Evolutionary conservation across 2,113 vertebrate genomes (phyloP).

Genomic region (Baryphthengus martii): DNA sequence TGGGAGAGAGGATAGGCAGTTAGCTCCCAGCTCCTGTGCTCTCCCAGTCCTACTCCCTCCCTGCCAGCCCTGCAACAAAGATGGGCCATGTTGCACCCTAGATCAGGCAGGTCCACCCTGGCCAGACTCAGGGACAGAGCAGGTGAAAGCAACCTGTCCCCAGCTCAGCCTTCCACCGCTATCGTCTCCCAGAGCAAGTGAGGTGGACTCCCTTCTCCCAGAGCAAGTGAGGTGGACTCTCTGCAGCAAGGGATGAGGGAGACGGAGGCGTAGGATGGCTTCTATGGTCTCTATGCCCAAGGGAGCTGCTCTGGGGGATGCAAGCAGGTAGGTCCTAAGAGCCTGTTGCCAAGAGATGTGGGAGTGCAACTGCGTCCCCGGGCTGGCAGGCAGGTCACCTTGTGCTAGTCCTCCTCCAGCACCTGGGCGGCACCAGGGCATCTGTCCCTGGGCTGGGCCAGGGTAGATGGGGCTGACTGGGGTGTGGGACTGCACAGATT

Average conservation of each 20-base stretch:
- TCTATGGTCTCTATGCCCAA: neutral
- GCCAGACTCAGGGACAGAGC: neutral
- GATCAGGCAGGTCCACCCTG: neutral
- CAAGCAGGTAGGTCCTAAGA: neutral
- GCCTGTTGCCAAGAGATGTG: rapidly evolving
- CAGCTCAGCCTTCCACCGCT: neutral
- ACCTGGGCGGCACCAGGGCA: neutral
- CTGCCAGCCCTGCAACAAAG: neutral
- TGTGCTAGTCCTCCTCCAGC: neutral
- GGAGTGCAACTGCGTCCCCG: neutral
- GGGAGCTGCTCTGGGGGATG: neutral
- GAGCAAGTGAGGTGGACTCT: rapidly evolving
- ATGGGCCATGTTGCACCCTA: neutral
- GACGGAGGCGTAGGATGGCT: neutral
- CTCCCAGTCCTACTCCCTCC: neutral
- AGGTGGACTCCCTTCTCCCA: neutral
- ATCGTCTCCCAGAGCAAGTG: rapidly evolving
- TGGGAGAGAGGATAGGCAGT: conserved; percentile 50
- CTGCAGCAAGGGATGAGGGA: rapidly evolving
- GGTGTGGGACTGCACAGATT: rapidly evolving
- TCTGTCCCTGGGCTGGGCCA: rapidly evolving
- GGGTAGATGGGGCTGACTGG: rapidly evolving
- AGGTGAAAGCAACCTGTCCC: neutral
- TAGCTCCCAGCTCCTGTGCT: neutral
- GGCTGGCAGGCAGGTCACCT: neutral